Evolutionary conservation across 2,797 vertebrate genomes (phyloP), one percentile per base, ranked within the genome.

Genomic region (Spea hammondii): DNA sequence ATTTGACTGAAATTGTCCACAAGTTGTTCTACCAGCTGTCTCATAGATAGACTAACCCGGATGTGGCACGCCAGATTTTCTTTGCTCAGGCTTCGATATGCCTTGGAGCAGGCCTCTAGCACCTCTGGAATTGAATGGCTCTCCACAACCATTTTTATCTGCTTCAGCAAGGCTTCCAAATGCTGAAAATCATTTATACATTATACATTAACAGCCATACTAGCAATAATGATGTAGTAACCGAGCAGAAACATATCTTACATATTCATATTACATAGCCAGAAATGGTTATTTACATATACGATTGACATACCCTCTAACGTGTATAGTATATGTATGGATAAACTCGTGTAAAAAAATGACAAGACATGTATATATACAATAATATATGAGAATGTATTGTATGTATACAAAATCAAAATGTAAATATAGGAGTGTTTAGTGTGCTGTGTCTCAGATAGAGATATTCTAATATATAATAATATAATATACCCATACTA

Each of bases 71-170:
- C 80, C 13, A 85, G 82, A 71, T 88, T 91, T 76, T 90, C 91
- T 11, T 70, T 81, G 84, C 93, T 92, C 83, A 97, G 91, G 11
- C 86, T 83, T 83, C 88, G 89, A 11, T 91, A 97, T 0, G 92
- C 85, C 72, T 92, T 93, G 57, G 95, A 92, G 6, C 92, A 94
- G 3, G 91, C 91, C 86, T 97, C 95, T 65, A 97, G 90, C 32
- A 96, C 88, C 6, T 84, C 88, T 0, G 86, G 10, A 9, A 89
- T 88, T 0, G 91, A 91, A 85, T 95, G 92, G 80, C 84, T 85
- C 12, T 88, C 84, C 83, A 94, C 83, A 46, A 90, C 91, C 32
- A 87, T 83, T 72, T 88, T 90, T 82, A 97, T 79, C 86, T 91
- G 91, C 14, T 84, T 86, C 84, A 96, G 84, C 85, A 97, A 87